A percentile compares a stretch with the other conserved stretches of the same genome.
Conservation (phyloP, 64 coral and sea anemone genomes). For the Pachyseris speciosa region DNA sequence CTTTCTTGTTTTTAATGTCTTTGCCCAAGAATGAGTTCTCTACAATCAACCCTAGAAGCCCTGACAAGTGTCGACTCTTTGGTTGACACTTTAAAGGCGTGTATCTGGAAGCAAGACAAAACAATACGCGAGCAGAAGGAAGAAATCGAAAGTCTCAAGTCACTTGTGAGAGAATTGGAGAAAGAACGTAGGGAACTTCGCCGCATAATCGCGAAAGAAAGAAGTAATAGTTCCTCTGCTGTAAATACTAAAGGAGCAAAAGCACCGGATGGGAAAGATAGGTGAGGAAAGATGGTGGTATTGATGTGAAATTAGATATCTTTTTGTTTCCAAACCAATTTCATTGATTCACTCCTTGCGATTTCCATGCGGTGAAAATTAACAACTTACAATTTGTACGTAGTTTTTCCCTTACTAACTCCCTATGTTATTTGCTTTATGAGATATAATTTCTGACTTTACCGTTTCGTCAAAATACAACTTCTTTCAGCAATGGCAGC, state of each 20-base stretch:
- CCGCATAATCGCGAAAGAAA: conserved; percentile 19
- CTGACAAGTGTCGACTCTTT: conserved; percentile 53
- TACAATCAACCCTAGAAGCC: conserved; percentile 52
- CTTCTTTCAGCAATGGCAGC: background rate
- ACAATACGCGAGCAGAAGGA: conserved; percentile 34
- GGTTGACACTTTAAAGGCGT: conserved; percentile 55
- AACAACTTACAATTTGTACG: background rate
- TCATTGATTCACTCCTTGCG: background rate
- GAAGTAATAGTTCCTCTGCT: background rate
- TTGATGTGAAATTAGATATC: conserved; percentile 18
- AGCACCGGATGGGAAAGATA: background rate
- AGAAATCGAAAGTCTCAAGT: conserved; percentile 52
- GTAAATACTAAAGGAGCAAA: background rate
- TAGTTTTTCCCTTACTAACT: background rate
- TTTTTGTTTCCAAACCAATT: background rate
- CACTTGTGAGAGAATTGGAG: conserved; percentile 24
- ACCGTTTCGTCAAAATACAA: background rate
- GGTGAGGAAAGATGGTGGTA: conserved; percentile 26
- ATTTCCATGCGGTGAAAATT: background rate
- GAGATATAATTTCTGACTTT: background rate
- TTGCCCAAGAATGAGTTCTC: conserved; percentile 31
- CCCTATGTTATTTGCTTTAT: background rate
- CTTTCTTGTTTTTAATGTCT: background rate
- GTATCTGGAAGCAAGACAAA: conserved; percentile 79
- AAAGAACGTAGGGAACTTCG: conserved; percentile 60